phyloP scores from a whole-genome alignment of 2,888 invertebrate species.

The Polyommatus iphigenia region DNA sequence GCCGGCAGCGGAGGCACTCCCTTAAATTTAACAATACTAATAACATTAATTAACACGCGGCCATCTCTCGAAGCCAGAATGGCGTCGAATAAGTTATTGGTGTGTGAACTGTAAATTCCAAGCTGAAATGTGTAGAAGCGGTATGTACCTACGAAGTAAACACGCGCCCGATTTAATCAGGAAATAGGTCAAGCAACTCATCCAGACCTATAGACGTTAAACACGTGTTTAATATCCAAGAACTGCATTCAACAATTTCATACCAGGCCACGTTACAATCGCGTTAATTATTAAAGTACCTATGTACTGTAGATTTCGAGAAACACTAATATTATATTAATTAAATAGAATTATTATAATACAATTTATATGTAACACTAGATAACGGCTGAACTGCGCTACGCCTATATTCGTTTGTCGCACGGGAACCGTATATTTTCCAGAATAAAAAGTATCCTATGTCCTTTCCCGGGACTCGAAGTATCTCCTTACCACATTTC shows the following conservation, averaged over 20 bases:
- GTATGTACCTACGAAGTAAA: background rate
- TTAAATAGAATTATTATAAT: no score
- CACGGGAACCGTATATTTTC: no score
- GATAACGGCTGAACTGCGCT: no score
- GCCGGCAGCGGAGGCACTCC: no score
- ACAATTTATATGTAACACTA: no score
- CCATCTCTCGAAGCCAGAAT: background rate
- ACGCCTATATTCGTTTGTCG: no score
- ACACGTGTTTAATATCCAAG: background rate
- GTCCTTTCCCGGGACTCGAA: no score
- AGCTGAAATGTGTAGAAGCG: background rate
- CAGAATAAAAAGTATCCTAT: no score
- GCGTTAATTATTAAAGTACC: no score
- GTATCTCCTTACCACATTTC: no score
- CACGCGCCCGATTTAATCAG: background rate
- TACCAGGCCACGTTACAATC: no score
- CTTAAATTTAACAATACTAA: background rate
- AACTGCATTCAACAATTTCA: background rate
- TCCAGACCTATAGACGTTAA: background rate
- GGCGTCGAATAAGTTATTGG: background rate
- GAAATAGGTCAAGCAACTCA: constrained; percentile 17
- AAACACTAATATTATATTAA: background rate
- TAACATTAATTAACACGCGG: background rate
- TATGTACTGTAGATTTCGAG: background rate
- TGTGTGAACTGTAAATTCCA: background rate